A percentile compares a stretch with the other conserved stretches of the same genome.
These are phyloP conservation scores for Trachelus iudaicus DNA, from an alignment of 2,888 invertebrate genomes.

Conservation along the genomic window DNA sequence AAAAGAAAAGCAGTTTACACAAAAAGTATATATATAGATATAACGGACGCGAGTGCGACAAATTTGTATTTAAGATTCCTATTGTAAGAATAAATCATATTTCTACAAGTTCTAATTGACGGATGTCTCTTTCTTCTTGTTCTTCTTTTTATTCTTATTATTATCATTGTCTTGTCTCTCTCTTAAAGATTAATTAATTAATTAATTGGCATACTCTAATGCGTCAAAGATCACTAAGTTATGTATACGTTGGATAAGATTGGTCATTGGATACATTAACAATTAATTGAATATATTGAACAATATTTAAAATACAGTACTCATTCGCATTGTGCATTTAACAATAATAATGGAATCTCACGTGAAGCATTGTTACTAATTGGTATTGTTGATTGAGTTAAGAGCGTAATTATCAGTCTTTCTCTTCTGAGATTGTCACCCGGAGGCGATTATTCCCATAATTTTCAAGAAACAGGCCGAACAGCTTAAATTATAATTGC, in stretches of 20 bases:
- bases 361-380: background rate
- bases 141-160: slow-evolving; percentile 17
- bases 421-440: background rate
- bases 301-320: background rate
- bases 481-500: background rate
- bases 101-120: slow-evolving; percentile 53
- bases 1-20: no score
- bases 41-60: slow-evolving; percentile 18
- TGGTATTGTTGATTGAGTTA: background rate
- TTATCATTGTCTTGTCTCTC: background rate
- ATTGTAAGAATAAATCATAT: slow-evolving; percentile 57
- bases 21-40: slow-evolving; percentile 1
- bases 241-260: background rate
- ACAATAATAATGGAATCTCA: background rate
- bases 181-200: background rate
- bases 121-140: slow-evolving; percentile 23
- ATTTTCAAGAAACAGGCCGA: background rate
- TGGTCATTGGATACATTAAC: background rate
- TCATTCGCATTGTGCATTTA: background rate
- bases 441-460: background rate
- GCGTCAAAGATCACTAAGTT: background rate
- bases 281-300: background rate
- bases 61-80: slow-evolving; percentile 51
- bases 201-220: background rate
- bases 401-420: background rate